Evolutionary conservation across 1,140 invertebrate species (phyloP).

Genomic region (Maniola jurtina): DNA sequence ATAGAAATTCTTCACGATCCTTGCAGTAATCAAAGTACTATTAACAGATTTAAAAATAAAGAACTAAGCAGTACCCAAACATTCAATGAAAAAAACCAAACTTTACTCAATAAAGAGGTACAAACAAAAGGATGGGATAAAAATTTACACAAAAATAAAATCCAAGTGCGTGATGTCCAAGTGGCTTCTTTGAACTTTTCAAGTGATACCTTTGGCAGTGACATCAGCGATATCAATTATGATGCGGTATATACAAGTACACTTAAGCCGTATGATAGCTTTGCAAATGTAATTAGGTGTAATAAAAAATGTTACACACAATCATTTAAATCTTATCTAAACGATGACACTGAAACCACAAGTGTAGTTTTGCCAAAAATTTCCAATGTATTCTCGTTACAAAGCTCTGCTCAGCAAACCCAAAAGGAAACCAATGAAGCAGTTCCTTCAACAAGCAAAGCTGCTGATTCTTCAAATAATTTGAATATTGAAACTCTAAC

Average conservation of each 20-base stretch:
- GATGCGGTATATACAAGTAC: background rate
- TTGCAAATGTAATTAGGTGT: background rate
- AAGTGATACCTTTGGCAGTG: no score
- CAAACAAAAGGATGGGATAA: no score
- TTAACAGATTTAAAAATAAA: no score
- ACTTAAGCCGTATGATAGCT: background rate
- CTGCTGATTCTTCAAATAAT: background rate
- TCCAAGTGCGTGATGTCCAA: no score
- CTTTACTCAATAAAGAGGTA: no score
- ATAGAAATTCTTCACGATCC: no score
- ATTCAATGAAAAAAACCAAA: no score
- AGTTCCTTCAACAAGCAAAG: background rate
- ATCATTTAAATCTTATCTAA: background rate
- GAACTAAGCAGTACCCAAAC: no score
- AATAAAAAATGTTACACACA: background rate
- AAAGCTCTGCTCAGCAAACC: background rate
- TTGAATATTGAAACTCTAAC: background rate
- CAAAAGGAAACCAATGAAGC: background rate
- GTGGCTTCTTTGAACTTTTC: no score
- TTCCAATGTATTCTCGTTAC: background rate
- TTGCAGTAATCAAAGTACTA: no score
- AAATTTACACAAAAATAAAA: no score
- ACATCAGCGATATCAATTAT: no score
- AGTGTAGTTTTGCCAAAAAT: background rate
- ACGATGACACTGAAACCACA: background rate